A percentile compares a stretch with the other conserved stretches of the same genome.
Conservation (phyloP, 2,888 invertebrate species). For the Drosophila nr. medialis region DNA sequence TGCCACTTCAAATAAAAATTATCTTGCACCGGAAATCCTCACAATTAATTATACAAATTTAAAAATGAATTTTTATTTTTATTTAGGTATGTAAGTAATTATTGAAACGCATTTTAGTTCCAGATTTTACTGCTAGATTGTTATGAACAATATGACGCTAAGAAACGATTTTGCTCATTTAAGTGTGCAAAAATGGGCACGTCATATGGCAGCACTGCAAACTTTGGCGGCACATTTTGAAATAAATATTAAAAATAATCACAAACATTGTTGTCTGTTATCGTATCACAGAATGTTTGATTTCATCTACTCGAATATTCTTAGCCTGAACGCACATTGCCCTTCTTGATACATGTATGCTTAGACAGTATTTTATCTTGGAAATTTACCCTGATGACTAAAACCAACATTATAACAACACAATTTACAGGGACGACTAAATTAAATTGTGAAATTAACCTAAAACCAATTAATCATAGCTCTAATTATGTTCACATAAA, state of each 20-base stretch:
- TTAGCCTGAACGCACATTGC: not conserved
- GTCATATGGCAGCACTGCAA: slow-evolving; percentile 8
- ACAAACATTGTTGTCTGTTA: not conserved
- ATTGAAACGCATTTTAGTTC: not conserved
- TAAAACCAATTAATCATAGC: not conserved
- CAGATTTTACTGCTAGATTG: not conserved
- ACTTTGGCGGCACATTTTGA: slow-evolving; percentile 5
- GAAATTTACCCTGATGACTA: not conserved
- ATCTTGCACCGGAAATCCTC: not conserved
- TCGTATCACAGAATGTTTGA: not conserved
- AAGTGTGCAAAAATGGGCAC: not conserved
- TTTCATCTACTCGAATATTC: not conserved
- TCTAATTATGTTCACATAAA: not conserved
- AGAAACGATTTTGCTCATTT: not conserved
- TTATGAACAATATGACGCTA: not conserved
- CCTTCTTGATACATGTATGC: slow-evolving; percentile 3
- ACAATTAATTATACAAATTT: not conserved
- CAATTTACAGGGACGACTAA: not conserved
- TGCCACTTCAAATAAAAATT: slow-evolving; percentile 2
- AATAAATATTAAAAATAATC: not conserved
- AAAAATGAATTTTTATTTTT: not conserved
- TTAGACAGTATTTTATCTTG: not conserved
- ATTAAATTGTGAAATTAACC: slow-evolving; percentile 16
- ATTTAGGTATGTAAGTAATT: not conserved
- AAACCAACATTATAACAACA: slow-evolving; percentile 3